Evolutionary conservation across 2,113 vertebrate species (phyloP).

Genomic region (Brachirus orientalis): DNA sequence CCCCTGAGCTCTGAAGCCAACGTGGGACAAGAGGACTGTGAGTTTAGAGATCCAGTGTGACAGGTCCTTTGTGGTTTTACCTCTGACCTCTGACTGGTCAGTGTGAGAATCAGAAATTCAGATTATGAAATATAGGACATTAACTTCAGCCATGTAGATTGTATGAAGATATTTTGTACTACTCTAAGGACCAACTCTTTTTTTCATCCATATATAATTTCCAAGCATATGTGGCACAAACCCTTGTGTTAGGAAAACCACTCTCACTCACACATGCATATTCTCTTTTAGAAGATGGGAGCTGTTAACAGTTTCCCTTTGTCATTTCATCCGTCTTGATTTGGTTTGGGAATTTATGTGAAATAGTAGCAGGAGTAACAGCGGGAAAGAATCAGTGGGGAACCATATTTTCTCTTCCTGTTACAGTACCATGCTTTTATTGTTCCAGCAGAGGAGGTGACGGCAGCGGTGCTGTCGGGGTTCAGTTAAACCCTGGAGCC

Average conservation of each 20-base stretch:
- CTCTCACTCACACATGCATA: neutral
- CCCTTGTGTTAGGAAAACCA: too few species aligned
- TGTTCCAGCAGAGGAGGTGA: constrained; percentile 42
- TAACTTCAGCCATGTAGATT: neutral
- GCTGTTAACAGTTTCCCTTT: constrained; percentile 39
- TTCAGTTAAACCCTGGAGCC: constrained; percentile 57
- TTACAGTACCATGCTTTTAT: constrained; percentile 48
- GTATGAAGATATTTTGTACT: neutral
- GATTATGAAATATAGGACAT: constrained; percentile 9
- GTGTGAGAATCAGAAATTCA: constrained; percentile 59
- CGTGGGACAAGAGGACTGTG: constrained; percentile 47
- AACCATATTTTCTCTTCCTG: constrained; percentile 43
- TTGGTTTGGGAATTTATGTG: constrained; percentile 37
- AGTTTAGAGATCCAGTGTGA: constrained; percentile 50
- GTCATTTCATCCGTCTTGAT: constrained; percentile 37
- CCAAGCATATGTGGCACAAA: too few species aligned
- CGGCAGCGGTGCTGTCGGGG: constrained; percentile 8
- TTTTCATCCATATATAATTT: too few species aligned
- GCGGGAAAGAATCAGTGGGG: constrained; percentile 28
- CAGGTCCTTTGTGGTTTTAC: constrained; percentile 33
- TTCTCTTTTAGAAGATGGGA: constrained; percentile 29
- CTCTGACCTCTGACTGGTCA: constrained; percentile 31
- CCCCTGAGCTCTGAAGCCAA: constrained; percentile 51
- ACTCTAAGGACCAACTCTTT: neutral
- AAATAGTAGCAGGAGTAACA: constrained; percentile 34